A percentile compares a stretch with the other conserved stretches of the same genome.
phyloP scores from a whole-genome alignment of 2,888 invertebrate genomes.

The Ophonus ardosiacus region DNA sequence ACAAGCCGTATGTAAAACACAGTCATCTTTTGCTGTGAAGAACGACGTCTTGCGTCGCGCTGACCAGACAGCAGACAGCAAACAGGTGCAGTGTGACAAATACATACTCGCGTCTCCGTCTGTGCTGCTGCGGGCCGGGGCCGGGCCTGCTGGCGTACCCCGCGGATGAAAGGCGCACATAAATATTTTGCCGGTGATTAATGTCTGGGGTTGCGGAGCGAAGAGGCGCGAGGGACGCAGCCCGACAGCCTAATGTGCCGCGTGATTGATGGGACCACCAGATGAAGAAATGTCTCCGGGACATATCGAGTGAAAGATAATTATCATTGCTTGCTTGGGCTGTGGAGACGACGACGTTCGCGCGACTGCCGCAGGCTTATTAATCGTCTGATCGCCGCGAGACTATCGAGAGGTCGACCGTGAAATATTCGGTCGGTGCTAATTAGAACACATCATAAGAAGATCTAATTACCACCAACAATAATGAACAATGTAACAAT shows the following conservation, averaged over 20 bases:
- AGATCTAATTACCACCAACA: neutral
- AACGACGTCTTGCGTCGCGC: neutral
- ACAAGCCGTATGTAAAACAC: neutral
- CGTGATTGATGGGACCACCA: conserved; percentile 75
- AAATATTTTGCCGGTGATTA: conserved; percentile 64
- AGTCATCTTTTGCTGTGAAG: neutral
- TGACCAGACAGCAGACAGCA: conserved; percentile 2
- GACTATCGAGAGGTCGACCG: conserved; percentile 51
- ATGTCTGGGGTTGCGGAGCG: conserved; percentile 56
- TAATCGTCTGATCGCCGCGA: conserved; percentile 34
- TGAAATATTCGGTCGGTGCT: conserved; percentile 49
- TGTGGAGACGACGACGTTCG: conserved; percentile 36
- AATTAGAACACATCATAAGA: conserved; percentile 28
- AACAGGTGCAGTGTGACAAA: conserved; percentile 60
- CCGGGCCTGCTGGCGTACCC: conserved; percentile 3
- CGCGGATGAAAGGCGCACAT: conserved; percentile 60
- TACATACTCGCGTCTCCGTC: conserved; percentile 20
- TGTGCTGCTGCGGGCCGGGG: neutral
- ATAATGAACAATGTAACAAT: too few species aligned
- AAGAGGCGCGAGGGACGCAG: conserved; percentile 60
- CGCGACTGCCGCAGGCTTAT: conserved; percentile 54
- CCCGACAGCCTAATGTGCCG: conserved; percentile 73
- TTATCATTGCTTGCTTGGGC: conserved; percentile 70
- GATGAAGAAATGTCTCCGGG: conserved; percentile 74
- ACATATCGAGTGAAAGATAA: conserved; percentile 74